Percentiles rank a stretch among this genome's conserved stretches.
Evolutionary conservation across 1,140 invertebrate species (phyloP).

Genomic region (Rhopalosiphum maidis): DNA sequence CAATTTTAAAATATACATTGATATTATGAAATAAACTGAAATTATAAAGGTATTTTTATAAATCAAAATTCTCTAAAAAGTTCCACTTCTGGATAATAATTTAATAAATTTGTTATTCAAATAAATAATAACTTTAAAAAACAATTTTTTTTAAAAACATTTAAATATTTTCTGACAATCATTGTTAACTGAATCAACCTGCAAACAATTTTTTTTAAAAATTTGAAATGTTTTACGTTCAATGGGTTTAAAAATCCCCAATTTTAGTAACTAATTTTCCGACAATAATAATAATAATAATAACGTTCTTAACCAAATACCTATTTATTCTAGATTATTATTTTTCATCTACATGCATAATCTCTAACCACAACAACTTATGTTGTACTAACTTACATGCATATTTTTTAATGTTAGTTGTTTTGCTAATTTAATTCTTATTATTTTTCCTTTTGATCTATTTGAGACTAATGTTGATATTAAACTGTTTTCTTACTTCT

Average conservation of each 20-base stretch:
- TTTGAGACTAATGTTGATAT: neutral
- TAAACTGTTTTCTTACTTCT: neutral
- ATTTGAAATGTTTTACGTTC: neutral
- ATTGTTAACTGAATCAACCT: neutral
- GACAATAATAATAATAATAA: neutral
- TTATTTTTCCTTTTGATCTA: neutral
- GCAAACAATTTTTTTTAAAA: neutral
- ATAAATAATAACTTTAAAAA: no score
- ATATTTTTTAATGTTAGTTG: neutral
- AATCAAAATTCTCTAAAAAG: neutral
- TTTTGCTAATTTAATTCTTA: neutral
- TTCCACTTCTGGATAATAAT: neutral
- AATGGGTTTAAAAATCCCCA: neutral
- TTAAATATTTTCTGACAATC: neutral
- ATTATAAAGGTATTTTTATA: neutral
- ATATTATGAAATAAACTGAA: neutral
- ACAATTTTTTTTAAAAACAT: neutral
- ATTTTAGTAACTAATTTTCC: neutral
- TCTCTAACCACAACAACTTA: neutral
- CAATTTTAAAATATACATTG: neutral
- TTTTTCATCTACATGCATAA: neutral
- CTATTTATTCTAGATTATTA: neutral
- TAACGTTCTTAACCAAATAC: neutral
- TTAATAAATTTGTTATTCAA: neutral
- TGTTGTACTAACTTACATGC: no score